A percentile compares a stretch with the other conserved stretches of the same genome.
These are phyloP conservation scores for Miichthys miiuy DNA, from an alignment of 2,797 vertebrate genomes.

Conservation along the genomic window DNA sequence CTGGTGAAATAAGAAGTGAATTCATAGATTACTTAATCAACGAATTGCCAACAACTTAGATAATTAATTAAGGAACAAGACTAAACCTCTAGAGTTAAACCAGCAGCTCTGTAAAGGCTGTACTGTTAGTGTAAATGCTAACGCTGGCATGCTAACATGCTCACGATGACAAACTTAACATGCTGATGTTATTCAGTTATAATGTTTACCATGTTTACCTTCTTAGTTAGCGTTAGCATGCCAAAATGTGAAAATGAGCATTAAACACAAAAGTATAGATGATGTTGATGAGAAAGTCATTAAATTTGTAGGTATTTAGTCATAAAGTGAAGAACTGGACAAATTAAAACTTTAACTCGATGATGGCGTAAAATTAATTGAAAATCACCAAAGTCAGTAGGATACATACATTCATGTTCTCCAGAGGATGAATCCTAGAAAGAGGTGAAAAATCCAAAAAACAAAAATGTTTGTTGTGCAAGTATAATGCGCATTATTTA, in stretches of 20 bases:
- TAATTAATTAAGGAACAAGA: background rate
- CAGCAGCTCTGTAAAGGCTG: background rate
- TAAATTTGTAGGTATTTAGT: background rate
- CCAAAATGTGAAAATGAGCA: background rate
- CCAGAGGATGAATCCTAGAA: too few relatives aligned
- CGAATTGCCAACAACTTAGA: background rate
- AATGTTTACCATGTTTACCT: background rate
- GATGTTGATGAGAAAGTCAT: background rate
- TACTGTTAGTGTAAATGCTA: constrained; percentile 3
- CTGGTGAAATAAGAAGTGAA: background rate
- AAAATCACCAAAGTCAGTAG: too few relatives aligned
- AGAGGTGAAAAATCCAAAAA: too few relatives aligned
- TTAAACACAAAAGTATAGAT: background rate
- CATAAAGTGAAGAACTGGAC: background rate
- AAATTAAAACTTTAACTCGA: background rate
- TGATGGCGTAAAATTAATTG: too few relatives aligned
- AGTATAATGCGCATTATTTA: too few relatives aligned
- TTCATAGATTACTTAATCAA: background rate
- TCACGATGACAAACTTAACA: background rate
- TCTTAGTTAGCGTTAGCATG: background rate
- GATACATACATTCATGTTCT: too few relatives aligned
- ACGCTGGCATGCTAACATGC: background rate
- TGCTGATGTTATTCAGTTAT: background rate
- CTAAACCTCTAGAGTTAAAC: background rate
- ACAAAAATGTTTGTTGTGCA: too few relatives aligned